Conservation (phyloP, 2,113 vertebrate genomes). For the Lophotis ruficrista region DNA sequence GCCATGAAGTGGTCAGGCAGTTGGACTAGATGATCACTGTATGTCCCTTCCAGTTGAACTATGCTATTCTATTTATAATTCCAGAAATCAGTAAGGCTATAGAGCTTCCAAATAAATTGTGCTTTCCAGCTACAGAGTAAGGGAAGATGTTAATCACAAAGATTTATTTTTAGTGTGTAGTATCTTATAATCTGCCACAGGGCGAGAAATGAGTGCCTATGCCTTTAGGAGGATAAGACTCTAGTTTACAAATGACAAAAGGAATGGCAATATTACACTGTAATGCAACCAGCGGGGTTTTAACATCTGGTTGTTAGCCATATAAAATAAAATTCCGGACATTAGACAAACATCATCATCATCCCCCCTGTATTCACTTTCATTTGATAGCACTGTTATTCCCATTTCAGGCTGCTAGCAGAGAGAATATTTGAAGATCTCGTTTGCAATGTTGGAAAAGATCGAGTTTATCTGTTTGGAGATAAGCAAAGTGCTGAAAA, state of each 20-base stretch:
- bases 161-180: neutral
- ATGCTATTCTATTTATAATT: neutral
- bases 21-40: neutral
- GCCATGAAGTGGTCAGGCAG: neutral
- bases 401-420: neutral
- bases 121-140: neutral
- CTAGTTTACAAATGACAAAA: neutral
- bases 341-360: neutral
- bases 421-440: neutral
- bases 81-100: neutral
- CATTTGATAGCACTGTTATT: neutral
- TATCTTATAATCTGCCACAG: neutral
- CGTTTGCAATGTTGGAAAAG: neutral
- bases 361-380: neutral
- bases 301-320: neutral
- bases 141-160: neutral
- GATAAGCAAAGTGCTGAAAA: neutral
- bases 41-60: neutral
- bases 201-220: neutral
- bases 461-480: neutral
- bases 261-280: neutral
- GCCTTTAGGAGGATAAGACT: neutral
- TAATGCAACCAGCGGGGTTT: neutral
- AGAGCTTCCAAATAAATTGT: neutral
- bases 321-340: neutral